Evolutionary conservation across 64 coral and sea anemone genomes (phyloP).

Genomic region (Catalaphyllia jardinei): DNA sequence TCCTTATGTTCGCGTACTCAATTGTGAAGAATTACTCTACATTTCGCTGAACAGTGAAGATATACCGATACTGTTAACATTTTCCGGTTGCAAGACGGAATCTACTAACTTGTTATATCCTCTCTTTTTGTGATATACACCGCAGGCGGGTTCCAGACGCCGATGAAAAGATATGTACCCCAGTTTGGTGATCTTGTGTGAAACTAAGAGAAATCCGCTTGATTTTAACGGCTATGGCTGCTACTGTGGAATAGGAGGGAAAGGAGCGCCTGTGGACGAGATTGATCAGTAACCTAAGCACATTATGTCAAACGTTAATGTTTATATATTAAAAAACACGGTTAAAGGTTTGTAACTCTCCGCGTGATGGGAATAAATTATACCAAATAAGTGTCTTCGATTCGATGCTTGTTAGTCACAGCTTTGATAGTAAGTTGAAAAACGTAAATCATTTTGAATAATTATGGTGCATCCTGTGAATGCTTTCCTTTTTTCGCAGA

Average conservation of each 20-base stretch:
- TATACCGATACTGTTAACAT: no score
- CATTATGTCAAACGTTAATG: neutral
- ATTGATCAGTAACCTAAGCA: slow-evolving; percentile 52
- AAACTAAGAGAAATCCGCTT: neutral
- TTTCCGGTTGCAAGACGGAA: no score
- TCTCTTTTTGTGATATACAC: no score
- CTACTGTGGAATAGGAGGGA: slow-evolving; percentile 59
- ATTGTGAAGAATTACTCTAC: no score
- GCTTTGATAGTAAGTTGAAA: no score
- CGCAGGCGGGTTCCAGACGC: neutral
- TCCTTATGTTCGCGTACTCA: no score
- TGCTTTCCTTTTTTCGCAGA: neutral
- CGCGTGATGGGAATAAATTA: no score
- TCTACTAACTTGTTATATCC: no score
- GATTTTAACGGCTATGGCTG: slow-evolving; percentile 70
- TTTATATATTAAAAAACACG: neutral
- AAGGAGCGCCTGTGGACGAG: slow-evolving; percentile 60
- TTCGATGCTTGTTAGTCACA: no score
- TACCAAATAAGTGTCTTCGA: no score
- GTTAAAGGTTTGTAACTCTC: neutral
- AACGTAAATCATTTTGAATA: no score
- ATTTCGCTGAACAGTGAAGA: no score
- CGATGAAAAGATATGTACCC: neutral
- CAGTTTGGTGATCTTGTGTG: slow-evolving; percentile 47
- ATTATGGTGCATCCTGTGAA: neutral